Evolutionary conservation across 2,888 invertebrate species (phyloP).

Genomic region (Linnaemya tessellans): DNA sequence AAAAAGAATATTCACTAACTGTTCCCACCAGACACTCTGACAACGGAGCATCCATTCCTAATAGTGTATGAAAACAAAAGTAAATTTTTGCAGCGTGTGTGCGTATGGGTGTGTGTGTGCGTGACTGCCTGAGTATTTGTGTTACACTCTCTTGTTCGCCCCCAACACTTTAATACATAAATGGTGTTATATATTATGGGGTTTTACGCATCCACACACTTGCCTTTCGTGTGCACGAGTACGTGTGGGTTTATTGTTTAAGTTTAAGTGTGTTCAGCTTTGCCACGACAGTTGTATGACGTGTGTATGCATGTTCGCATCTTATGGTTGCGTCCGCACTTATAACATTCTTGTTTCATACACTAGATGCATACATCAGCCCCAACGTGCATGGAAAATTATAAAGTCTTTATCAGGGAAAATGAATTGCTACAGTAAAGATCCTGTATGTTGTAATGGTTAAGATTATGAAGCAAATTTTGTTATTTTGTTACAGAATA

Average conservation of each 20-base stretch:
- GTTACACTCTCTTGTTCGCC: conserved; percentile 14
- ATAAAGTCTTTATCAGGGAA: conserved; percentile 62
- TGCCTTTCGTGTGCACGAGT: conserved; percentile 20
- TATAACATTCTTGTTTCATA: conserved; percentile 4
- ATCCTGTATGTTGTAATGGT: background rate
- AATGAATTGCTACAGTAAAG: conserved; percentile 39
- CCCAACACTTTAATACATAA: conserved; percentile 62
- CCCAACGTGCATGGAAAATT: conserved; percentile 25
- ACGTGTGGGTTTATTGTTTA: conserved; percentile 21
- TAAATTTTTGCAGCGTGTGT: background rate
- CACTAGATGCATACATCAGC: conserved; percentile 12
- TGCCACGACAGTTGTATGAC: background rate
- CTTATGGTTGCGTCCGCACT: conserved; percentile 11
- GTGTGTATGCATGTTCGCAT: background rate
- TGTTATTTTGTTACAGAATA: background rate
- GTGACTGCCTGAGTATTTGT: background rate
- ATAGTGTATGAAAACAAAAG: conserved; percentile 3
- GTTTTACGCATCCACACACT: conserved; percentile 75
- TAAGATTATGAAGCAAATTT: background rate
- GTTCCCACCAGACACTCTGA: conserved; percentile 48
- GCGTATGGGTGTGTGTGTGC: background rate
- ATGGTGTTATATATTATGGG: conserved; percentile 61
- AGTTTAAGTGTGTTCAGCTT: background rate
- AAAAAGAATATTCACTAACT: conserved; percentile 63
- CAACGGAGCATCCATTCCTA: conserved; percentile 13